A percentile compares a stretch with the other conserved stretches of the same genome.
phyloP scores from a whole-genome alignment of 2,113 vertebrate genomes.

The Phaethornis superciliosus region DNA sequence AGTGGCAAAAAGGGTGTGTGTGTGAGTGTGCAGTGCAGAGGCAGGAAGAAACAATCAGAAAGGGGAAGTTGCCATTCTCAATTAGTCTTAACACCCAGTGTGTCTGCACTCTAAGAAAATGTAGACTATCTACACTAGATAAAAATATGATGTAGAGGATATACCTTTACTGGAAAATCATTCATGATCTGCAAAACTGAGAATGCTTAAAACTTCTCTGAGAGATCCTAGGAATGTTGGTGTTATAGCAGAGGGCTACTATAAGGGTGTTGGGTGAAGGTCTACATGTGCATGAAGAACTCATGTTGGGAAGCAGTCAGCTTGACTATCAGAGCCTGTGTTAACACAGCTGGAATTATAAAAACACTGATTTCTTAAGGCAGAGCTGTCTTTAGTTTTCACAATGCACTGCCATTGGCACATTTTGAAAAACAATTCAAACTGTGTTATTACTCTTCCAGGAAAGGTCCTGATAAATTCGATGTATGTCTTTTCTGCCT shows the following conservation, averaged over 20 bases:
- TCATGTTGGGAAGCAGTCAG: not conserved
- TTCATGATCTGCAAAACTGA: not conserved
- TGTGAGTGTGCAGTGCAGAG: not conserved
- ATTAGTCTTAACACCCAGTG: not conserved
- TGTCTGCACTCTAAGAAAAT: not conserved
- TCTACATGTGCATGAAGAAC: not conserved
- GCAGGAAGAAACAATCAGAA: not conserved
- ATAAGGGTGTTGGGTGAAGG: not conserved
- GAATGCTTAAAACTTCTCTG: not conserved
- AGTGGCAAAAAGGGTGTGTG: not conserved
- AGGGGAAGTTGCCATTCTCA: not conserved
- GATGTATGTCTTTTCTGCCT: not conserved
- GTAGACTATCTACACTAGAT: not conserved
- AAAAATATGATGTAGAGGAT: not conserved
- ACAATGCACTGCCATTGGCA: not conserved
- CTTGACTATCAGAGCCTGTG: not conserved
- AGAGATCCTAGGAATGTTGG: not conserved
- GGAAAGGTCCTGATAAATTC: not conserved
- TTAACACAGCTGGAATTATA: not conserved
- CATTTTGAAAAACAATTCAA: not conserved
- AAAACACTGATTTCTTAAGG: not conserved
- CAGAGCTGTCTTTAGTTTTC: not conserved
- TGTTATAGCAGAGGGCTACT: fast-evolving
- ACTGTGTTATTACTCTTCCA: not conserved
- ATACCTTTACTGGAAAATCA: not conserved